These are phyloP conservation scores for Fratercula arctica DNA, from an alignment of 2,797 vertebrate species.

Conservation along the genomic window DNA sequence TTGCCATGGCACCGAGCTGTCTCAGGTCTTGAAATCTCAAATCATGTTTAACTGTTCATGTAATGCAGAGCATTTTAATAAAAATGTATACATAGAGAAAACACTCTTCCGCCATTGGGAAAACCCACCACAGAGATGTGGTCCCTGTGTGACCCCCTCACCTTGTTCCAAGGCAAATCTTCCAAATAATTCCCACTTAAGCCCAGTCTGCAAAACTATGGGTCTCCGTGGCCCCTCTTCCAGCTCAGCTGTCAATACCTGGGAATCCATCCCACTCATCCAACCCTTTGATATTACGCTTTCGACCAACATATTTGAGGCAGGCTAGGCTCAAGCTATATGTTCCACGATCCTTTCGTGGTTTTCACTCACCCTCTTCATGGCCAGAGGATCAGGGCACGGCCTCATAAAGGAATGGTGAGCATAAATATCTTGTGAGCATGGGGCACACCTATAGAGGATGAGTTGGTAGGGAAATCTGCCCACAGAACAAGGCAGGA, in stretches of 20 bases:
- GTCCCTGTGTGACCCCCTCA: background rate
- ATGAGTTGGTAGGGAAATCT: background rate
- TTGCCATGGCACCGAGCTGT: background rate
- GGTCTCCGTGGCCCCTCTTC: background rate
- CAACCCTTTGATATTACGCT: background rate
- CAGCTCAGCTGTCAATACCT: background rate
- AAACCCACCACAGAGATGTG: background rate
- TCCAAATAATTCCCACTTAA: background rate
- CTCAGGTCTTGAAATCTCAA: background rate
- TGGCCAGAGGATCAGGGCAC: background rate
- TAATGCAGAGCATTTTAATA: background rate
- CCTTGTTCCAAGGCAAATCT: background rate
- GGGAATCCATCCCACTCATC: background rate
- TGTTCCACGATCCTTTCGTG: background rate
- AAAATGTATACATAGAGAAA: background rate
- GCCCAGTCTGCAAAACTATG: background rate
- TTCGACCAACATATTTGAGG: background rate
- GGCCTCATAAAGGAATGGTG: background rate
- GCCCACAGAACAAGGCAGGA: background rate
- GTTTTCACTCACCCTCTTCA: background rate
- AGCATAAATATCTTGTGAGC: background rate
- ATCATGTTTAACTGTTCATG: accelerated
- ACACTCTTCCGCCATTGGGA: background rate
- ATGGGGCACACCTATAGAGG: background rate
- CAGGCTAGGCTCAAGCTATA: background rate